Base-by-base conservation (phyloP, 2,888 invertebrate species). In the Drosophila merina region DNA sequence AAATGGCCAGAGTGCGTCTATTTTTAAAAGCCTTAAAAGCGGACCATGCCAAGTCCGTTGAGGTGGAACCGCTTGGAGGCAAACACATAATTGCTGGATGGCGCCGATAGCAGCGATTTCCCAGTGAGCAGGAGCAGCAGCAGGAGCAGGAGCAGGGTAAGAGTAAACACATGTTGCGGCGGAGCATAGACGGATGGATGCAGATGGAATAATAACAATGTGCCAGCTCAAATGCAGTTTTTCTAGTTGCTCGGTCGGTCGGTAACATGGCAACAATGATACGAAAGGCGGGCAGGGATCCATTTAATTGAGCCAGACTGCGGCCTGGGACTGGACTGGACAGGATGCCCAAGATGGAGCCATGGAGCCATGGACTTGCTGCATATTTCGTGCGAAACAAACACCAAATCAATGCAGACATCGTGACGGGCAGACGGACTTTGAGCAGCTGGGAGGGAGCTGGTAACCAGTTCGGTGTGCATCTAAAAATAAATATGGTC, bases 351-450 rank as follows among this genome's bases (percentile, higher is more conserved):
- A 58, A 45, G 57, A 59, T 56, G 25, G 58, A 44, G 40, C 26
- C 31, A 50, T 30, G 50, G 47, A 38, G 42, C 30, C 28, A 45
- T 28, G 68, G 77, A 86, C 83, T 82, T 79, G 80, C 72, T 86
- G 60, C 68, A 57, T 63, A 78, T 62, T 84, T 76, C 82, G 82
- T 84, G 79, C 76, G 76, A 81, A 84, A 75, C 85, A 67, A 80
- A 80, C 78, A 86, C 81, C 68, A 77, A 86, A 77, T 79, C 84
- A 72, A 74, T 80, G 62, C 72, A 55, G 38, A 52, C 75, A 48
- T 26, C 52, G 6, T 42, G 55, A 12, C 44, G 44, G 28, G 25
- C 38, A 9, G 52, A 4, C 47, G 36, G 50, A 48, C 57, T 74
- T 48, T 60, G 59, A 33, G 44, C 44, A 40, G 44, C 44, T 70